Percentiles rank a stretch among this genome's conserved stretches.
phyloP scores from a whole-genome alignment of 1,140 invertebrate genomes.

The Rhopalosiphum maidis region DNA sequence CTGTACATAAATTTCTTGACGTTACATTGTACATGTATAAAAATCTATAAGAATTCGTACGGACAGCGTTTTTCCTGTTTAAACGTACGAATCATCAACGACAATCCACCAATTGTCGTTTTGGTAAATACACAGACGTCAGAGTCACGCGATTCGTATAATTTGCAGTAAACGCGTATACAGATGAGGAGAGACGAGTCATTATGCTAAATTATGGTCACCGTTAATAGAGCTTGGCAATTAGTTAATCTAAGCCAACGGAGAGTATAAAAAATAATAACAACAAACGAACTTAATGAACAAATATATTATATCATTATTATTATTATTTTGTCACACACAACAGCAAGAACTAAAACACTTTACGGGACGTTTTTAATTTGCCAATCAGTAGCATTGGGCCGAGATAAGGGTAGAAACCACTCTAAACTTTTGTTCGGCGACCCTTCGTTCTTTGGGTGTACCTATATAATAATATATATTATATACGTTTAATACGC shows the following conservation, averaged over 20 bases:
- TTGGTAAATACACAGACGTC: not conserved
- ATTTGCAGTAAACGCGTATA: not conserved
- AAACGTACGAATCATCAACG: not conserved
- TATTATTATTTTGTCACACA: not conserved
- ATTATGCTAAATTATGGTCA: not conserved
- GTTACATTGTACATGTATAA: too few species aligned
- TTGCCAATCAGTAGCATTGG: not conserved
- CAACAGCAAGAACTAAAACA: not conserved
- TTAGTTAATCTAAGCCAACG: not conserved
- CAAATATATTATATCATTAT: not conserved
- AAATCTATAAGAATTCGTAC: too few species aligned
- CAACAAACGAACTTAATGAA: not conserved
- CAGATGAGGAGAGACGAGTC: not conserved
- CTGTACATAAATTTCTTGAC: too few species aligned
- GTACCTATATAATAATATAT: not conserved
- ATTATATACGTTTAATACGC: not conserved
- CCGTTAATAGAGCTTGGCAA: not conserved
- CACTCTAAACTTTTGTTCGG: not conserved
- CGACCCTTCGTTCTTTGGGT: not conserved
- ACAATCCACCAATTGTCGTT: not conserved
- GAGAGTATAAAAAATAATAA: not conserved
- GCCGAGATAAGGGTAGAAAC: not conserved
- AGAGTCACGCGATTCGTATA: not conserved
- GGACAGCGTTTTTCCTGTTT: not conserved
- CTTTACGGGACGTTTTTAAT: not conserved